Evolutionary conservation across 2,888 invertebrate species (phyloP).

Genomic region (Folsomia candida): DNA sequence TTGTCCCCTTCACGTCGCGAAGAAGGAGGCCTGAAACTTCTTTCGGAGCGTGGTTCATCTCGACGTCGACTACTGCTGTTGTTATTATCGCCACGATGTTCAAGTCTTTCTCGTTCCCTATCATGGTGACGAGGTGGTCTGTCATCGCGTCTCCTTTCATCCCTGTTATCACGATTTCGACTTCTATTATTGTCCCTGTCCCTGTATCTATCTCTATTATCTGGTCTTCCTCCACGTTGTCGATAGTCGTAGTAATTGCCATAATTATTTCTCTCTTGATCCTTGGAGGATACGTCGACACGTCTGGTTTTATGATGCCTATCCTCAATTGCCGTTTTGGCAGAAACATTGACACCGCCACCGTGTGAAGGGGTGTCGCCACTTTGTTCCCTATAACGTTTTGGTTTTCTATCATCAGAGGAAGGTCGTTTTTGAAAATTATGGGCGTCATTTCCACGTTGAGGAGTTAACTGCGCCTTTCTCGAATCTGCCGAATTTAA

Average conservation of each 20-base stretch:
- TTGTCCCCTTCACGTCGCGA: constrained; percentile 41
- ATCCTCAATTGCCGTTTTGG: constrained; percentile 69
- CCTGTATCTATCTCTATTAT: constrained; percentile 39
- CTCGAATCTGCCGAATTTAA: constrained; percentile 50
- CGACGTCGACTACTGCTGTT: constrained; percentile 5
- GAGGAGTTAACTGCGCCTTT: constrained; percentile 49
- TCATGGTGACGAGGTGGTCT: constrained; percentile 22
- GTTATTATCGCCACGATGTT: constrained; percentile 24
- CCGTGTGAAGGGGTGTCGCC: constrained; percentile 93
- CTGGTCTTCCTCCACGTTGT: constrained; percentile 3
- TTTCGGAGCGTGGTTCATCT: constrained; percentile 28
- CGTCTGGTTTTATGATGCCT: constrained; percentile 64
- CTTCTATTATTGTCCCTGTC: constrained; percentile 52
- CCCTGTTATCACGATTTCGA: constrained; percentile 36
- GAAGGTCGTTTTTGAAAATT: constrained; percentile 28
- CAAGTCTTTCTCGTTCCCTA: neutral
- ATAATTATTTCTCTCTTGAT: constrained; percentile 54
- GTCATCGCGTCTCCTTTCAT: constrained; percentile 24
- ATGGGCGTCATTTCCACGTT: constrained; percentile 25
- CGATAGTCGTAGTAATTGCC: constrained; percentile 41
- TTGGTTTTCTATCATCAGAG: constrained; percentile 52
- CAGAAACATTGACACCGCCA: constrained; percentile 82
- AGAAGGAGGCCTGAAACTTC: constrained; percentile 48
- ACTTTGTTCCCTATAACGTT: constrained; percentile 73
- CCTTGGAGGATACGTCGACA: constrained; percentile 69